These are phyloP conservation scores for Himalopsyche phryganea DNA, from an alignment of 1,140 invertebrate genomes.

Conservation along the genomic window DNA sequence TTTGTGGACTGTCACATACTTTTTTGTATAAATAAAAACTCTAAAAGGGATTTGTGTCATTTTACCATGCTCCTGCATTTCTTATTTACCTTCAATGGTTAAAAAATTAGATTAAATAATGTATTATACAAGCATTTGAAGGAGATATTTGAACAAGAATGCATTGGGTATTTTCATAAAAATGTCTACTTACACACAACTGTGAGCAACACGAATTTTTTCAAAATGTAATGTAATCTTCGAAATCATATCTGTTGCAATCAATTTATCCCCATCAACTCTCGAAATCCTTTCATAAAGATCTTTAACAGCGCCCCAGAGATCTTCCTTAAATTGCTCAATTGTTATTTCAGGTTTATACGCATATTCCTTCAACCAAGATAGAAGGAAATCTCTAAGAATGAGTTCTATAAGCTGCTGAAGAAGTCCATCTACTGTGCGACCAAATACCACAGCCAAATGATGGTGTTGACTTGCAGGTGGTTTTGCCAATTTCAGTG, in stretches of 20 bases:
- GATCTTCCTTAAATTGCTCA: constrained; percentile 71
- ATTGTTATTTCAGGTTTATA: constrained; percentile 57
- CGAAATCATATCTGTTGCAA: constrained; percentile 77
- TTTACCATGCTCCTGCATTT: too few species aligned
- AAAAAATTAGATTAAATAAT: too few species aligned
- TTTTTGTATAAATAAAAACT: too few species aligned
- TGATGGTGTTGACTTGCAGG: constrained; percentile 47
- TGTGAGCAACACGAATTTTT: constrained; percentile 73
- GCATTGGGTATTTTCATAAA: too few species aligned
- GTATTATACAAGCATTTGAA: too few species aligned
- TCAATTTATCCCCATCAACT: constrained; percentile 77
- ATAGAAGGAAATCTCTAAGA: constrained; percentile 73
- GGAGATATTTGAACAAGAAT: too few species aligned
- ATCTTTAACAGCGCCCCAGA: constrained; percentile 76
- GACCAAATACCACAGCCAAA: constrained; percentile 70
- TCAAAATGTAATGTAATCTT: constrained; percentile 82
- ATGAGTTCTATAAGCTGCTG: constrained; percentile 79
- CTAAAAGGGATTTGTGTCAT: too few species aligned
- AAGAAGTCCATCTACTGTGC: constrained; percentile 77
- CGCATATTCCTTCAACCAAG: constrained; percentile 69
- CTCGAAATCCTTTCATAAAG: constrained; percentile 67
- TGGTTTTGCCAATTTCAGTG: constrained; percentile 28
- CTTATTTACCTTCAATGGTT: too few species aligned
- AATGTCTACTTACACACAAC: constrained; percentile 62
- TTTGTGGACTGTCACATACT: too few species aligned